Evolutionary conservation across 2,888 invertebrate genomes (phyloP), one percentile per base, ranked within the genome.

Genomic region (Argyresthia albistria): DNA sequence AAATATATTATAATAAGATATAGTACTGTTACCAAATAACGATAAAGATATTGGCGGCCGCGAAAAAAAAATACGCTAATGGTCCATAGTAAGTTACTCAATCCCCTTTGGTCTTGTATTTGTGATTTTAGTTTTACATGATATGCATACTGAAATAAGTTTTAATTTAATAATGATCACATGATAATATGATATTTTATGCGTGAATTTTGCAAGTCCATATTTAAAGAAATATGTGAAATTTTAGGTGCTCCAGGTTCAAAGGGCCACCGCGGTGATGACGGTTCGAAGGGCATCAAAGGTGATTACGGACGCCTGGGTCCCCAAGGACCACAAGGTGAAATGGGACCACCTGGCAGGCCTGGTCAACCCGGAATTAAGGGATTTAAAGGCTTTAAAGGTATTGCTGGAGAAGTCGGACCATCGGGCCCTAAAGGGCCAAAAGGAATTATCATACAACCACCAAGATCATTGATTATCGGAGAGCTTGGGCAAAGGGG

Each of bases 401-500:
- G 84, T n/a, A 66, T 60, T 50, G 53, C 59, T 58, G 90, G 90
- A 14, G 64, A 68, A 55, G 75, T 78, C 15, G 90, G 90, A 35
- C 59, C 58, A 8, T 81, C 88, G 54, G 93, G 93, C 36, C 64
- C 84, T 3, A 81, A 82, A 46, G 90, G 90, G 43, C 53, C 51
- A 0, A 82, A 82, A 60, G 91, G 93, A 49, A 46, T 46, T 9
- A 54, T 77, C 8, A 67, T 62, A 55, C 56, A 46, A 53, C 76
- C 70, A 53, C 70, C 70, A 60, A 65, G 56, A 54, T 60, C 69
- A 37, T 60, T 66, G 65, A 87, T 67, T 1, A 75, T 77, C 39
- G 93, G 93, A 53, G 84, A 79, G 48, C 80, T 80, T 8, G 95
- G 95, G 48, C 71, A 89, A 0, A 76, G 80, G 43, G 92, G 92